Evolutionary conservation across 2,113 vertebrate genomes (phyloP), one percentile per base, ranked within the genome.

Genomic region (Odocoileus hemionus): DNA sequence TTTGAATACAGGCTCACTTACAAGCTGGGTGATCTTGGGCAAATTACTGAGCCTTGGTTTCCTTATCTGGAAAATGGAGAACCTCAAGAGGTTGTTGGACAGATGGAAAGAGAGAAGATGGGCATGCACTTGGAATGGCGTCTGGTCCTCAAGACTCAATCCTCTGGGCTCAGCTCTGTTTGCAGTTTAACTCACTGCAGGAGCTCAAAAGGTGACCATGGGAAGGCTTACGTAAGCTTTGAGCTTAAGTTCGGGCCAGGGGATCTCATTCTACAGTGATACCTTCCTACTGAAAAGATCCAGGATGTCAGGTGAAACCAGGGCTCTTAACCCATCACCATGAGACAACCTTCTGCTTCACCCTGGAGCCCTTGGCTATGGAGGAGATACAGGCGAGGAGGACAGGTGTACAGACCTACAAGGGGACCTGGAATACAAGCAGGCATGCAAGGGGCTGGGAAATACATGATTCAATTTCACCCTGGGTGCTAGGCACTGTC

Each of bases 51-150:
- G 64, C 88, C 47, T 84, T 16, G 1, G 8, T 79, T 50, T 43
- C 33, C 70, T 86, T 33, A 26, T 84, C 93, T 79, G 28, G 55
- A 93, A 64, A 57, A 67, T 8, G 33, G 6, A 55, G 25, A 50
- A 11, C 14, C 33, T 83, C 61, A 9, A 4, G n/a, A 43, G 52
- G 52, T 3, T 57, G 39, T 10, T 30, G 50, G 26, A 58, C 10
- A 45, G 17, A 45, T 50, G 79, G 14, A 39, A 28, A 47, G 67
- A n/a, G 47, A 16, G 2, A 5, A 36, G 2, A 21, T 3, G 7
- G 30, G 21, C 39, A 11, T 6, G 16, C 1, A 0, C 67, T 28
- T 14, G 21, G 60, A 57, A 47, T 4, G 47, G 36, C 0, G 0
- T 13, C 70, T 12, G 16, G 21, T 13, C 10, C 47, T 90, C 33